phyloP scores from a whole-genome alignment of 2,797 vertebrate species.

The Merluccius polli region DNA sequence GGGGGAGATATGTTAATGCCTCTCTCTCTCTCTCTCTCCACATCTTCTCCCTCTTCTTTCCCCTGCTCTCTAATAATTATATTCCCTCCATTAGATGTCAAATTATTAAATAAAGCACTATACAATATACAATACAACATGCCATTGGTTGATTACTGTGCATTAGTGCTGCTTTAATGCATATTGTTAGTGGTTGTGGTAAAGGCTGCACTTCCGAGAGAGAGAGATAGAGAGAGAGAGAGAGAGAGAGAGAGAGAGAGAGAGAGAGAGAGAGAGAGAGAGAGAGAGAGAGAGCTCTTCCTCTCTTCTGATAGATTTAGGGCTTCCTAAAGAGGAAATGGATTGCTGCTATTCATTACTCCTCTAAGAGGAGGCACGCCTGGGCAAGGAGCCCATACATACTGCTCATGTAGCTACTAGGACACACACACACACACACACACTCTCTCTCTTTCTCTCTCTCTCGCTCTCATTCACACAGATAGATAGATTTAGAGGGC shows the following conservation, averaged over 20 bases:
- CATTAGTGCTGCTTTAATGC: too few species aligned
- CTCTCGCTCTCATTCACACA: constrained; percentile 13
- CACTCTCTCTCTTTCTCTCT: constrained; percentile 7
- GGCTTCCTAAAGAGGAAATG: constrained; percentile 37
- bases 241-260: not conserved
- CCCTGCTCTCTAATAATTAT: too few species aligned
- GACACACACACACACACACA: constrained; percentile 11
- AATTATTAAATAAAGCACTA: not conserved
- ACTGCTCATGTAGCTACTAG: constrained; percentile 20
- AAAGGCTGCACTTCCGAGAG: too few species aligned
- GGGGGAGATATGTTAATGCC: too few species aligned
- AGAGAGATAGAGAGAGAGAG: not conserved
- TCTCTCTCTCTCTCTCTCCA: too few species aligned
- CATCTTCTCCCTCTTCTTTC: too few species aligned
- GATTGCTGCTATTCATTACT: constrained; percentile 47
- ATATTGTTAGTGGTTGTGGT: too few species aligned
- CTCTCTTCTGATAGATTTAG: constrained; percentile 46
- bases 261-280: not conserved
- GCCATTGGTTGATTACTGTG: too few species aligned
- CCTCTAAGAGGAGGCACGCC: constrained; percentile 35
- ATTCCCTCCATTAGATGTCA: too few species aligned
- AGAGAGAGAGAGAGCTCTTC: not conserved
- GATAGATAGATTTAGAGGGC: constrained; percentile 48
- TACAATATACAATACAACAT: too few species aligned
- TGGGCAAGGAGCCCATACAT: constrained; percentile 21